phyloP scores from a whole-genome alignment of 2,888 invertebrate genomes.

The Heterodera filipjevi region DNA sequence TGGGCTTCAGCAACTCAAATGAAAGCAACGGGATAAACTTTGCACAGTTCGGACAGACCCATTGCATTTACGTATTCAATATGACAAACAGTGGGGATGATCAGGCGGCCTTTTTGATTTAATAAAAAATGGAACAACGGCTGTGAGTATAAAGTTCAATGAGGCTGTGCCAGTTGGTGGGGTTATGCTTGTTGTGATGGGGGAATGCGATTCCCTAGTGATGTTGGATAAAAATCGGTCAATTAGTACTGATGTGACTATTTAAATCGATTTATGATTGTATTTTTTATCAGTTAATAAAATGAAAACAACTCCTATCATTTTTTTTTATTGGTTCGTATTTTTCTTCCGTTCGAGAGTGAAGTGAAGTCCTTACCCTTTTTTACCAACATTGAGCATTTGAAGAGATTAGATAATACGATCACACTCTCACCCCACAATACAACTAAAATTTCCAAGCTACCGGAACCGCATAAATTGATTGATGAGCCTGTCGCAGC shows the following conservation, averaged over 20 bases:
- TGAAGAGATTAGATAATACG: no score
- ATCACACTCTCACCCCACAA: no score
- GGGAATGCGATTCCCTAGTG: constrained; percentile 9
- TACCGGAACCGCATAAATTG: neutral
- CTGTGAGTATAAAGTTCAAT: constrained; percentile 15
- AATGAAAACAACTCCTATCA: constrained; percentile 3
- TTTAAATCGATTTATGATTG: neutral
- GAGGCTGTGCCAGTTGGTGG: neutral
- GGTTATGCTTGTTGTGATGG: constrained; percentile 17
- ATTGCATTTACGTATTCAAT: constrained; percentile 7
- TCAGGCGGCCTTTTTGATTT: neutral
- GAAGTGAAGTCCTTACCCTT: neutral
- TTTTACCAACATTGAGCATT: no score
- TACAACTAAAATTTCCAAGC: no score
- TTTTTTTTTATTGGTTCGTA: neutral
- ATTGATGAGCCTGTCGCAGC: constrained; percentile 5
- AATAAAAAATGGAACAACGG: constrained; percentile 11
- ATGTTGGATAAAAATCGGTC: constrained; percentile 11
- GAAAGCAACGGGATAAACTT: constrained; percentile 12
- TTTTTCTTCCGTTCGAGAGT: neutral
- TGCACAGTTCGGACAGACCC: neutral
- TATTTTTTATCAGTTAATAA: neutral
- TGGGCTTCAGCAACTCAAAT: constrained; percentile 3
- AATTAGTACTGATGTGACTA: constrained; percentile 4
- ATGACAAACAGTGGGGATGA: constrained; percentile 20